phyloP scores from a whole-genome alignment of 2,113 vertebrate genomes.

The Dinomys branickii region DNA sequence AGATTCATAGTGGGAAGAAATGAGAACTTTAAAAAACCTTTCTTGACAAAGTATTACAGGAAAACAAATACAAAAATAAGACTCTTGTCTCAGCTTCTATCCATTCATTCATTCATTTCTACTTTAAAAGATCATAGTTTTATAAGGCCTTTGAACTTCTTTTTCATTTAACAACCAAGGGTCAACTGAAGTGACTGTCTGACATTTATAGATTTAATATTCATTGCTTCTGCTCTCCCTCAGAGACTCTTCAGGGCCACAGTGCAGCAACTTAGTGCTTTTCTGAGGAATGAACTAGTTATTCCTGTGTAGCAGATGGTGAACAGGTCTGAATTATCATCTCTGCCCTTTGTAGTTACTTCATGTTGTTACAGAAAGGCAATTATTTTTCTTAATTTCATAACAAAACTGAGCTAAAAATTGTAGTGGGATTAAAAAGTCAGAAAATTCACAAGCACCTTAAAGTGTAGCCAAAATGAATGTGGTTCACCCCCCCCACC shows the following conservation, averaged over 20 bases:
- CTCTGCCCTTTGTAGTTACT: slow-evolving; percentile 1
- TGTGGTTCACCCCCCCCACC: background rate
- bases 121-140: slow-evolving; percentile 56
- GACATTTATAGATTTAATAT: slow-evolving; percentile 40
- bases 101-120: slow-evolving; percentile 38
- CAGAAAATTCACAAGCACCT: slow-evolving; percentile 21
- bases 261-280: background rate
- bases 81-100: background rate
- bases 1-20: background rate
- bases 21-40: background rate
- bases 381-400: slow-evolving; percentile 56
- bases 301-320: background rate
- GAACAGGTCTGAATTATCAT: background rate
- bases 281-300: slow-evolving; percentile 13
- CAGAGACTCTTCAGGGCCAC: background rate
- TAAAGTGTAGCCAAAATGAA: slow-evolving; percentile 14
- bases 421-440: background rate
- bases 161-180: slow-evolving; percentile 37
- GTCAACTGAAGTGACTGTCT: background rate
- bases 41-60: background rate
- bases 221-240: background rate
- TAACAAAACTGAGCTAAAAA: slow-evolving; percentile 10
- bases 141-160: background rate
- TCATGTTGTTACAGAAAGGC: background rate
- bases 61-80: slow-evolving; percentile 28